Conservation (phyloP, 2,888 invertebrate species). For the Strigamia maritima region DNA sequence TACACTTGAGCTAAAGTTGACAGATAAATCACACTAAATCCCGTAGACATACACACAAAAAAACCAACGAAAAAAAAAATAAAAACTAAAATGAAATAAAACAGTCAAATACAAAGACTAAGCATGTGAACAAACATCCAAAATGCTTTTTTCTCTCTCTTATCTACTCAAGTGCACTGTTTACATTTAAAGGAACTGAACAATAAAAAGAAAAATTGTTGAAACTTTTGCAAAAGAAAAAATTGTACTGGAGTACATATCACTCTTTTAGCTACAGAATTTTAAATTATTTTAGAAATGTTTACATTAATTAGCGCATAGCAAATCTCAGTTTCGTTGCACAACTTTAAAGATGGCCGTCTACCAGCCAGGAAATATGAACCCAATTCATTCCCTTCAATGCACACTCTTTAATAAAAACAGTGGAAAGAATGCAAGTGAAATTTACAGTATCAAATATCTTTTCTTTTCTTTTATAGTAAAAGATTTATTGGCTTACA, state of each 20-base stretch:
- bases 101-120: constrained; percentile 15
- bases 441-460: constrained; percentile 10
- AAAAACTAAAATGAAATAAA: constrained; percentile 1
- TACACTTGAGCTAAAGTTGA: constrained; percentile 15
- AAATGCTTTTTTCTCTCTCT: neutral
- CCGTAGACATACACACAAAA: neutral
- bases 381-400: neutral
- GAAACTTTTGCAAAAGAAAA: too few species aligned
- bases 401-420: neutral
- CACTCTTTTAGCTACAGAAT: too few species aligned
- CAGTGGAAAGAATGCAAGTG: neutral
- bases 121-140: constrained; percentile 10
- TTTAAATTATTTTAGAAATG: too few species aligned
- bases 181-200: neutral
- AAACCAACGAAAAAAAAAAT: neutral
- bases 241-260: too few species aligned
- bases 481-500: neutral
- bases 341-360: neutral
- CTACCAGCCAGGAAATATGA: neutral
- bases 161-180: constrained; percentile 10
- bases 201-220: too few species aligned
- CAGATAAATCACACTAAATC: constrained; percentile 10
- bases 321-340: too few species aligned
- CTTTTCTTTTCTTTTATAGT: neutral
- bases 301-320: too few species aligned